phyloP scores from a whole-genome alignment of 2,888 invertebrate species.

The Cephus rjabovi region DNA sequence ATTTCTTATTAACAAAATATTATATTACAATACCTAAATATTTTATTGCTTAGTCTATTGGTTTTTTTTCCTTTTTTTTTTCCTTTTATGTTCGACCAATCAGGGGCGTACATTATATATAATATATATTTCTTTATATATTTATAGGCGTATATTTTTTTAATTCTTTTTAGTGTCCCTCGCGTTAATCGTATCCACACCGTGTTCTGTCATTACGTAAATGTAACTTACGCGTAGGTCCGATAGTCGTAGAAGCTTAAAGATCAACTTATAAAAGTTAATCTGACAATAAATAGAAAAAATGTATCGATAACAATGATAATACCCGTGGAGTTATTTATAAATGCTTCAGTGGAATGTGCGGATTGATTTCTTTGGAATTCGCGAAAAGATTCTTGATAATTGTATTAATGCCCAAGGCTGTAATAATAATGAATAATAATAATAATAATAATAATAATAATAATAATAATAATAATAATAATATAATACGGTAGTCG shows the following conservation, averaged over 20 bases:
- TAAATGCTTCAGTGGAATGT: conserved; percentile 1
- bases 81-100: neutral
- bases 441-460: too few relatives aligned
- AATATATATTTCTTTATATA: conserved; percentile 28
- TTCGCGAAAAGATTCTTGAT: neutral
- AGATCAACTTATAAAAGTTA: neutral
- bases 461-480: neutral
- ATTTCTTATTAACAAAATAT: conserved; percentile 63
- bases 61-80: conserved; percentile 42
- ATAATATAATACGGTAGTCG: neutral
- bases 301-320: neutral
- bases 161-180: neutral
- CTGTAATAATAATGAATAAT: neutral
- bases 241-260: neutral
- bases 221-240: neutral
- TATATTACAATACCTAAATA: conserved; percentile 62
- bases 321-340: neutral
- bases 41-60: conserved; percentile 64
- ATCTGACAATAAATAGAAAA: neutral
- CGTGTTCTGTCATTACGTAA: neutral
- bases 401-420: neutral
- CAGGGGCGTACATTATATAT: conserved; percentile 8
- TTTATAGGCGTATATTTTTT: conserved; percentile 27
- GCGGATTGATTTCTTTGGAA: neutral
- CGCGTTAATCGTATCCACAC: neutral